Conservation (phyloP, 2,797 vertebrate genomes). For the Pseudopleuronectes americanus region DNA sequence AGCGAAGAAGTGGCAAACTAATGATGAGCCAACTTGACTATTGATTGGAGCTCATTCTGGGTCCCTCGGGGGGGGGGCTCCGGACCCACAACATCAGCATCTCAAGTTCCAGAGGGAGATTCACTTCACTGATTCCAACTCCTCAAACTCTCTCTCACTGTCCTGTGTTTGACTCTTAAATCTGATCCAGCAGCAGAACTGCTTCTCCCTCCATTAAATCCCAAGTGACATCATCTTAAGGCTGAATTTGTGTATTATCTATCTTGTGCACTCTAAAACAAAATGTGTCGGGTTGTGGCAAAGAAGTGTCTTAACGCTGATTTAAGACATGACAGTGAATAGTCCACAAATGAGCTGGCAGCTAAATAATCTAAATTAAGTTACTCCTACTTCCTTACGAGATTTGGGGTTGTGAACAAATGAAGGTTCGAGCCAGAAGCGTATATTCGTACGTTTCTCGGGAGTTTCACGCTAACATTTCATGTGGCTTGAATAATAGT, state of each 20-base stretch:
- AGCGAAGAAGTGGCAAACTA: constrained; percentile 24
- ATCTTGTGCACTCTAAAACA: constrained; percentile 65
- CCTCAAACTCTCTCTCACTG: constrained; percentile 15
- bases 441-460: constrained; percentile 17
- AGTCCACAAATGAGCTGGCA: background rate
- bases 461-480: constrained; percentile 22
- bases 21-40: constrained; percentile 52
- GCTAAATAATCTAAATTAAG: background rate
- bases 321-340: constrained; percentile 4
- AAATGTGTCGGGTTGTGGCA: constrained; percentile 54
- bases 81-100: constrained; percentile 18
- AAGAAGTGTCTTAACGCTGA: constrained; percentile 1
- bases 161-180: constrained; percentile 24
- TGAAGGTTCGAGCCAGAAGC: constrained; percentile 10
- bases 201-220: constrained; percentile 53
- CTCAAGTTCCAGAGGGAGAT: constrained; percentile 25
- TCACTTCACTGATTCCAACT: constrained; percentile 26
- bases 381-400: constrained; percentile 2
- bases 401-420: background rate
- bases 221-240: constrained; percentile 57
- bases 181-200: constrained; percentile 46
- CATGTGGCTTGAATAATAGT: constrained; percentile 24
- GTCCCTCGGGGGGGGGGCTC: constrained; percentile 41
- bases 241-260: constrained; percentile 45
- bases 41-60: constrained; percentile 59